Percentiles rank a stretch among this genome's conserved stretches.
Conservation (phyloP, 2,797 vertebrate species). For the Helicolenus hilgendorfi region DNA sequence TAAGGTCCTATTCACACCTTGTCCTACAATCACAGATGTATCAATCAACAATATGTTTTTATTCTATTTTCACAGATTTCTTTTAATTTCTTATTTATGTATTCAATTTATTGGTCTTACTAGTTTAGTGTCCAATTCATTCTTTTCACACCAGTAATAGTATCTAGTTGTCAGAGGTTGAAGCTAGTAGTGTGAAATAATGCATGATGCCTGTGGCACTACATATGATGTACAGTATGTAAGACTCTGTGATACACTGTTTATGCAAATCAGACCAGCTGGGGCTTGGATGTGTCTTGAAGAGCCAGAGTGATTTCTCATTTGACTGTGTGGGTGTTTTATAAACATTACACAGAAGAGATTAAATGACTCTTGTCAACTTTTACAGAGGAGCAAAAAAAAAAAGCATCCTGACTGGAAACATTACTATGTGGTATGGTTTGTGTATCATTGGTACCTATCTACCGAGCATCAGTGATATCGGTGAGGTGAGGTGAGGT, state of each 20-base stretch:
- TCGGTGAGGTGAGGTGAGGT: neutral
- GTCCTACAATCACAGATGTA: neutral
- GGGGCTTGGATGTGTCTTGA: neutral
- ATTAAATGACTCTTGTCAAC: neutral
- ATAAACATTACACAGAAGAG: neutral
- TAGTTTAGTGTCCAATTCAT: neutral
- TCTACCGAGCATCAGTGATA: neutral
- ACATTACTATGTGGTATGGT: neutral
- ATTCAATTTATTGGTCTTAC: neutral
- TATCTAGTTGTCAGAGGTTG: neutral
- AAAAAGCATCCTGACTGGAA: neutral
- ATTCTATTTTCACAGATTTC: neutral
- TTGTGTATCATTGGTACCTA: neutral
- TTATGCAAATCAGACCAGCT: slow-evolving; percentile 28
- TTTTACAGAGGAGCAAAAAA: neutral
- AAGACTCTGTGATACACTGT: neutral
- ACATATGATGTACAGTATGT: slow-evolving; percentile 5
- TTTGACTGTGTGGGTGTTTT: neutral
- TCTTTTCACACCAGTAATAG: neutral
- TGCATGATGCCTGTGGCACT: neutral
- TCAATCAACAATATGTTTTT: neutral
- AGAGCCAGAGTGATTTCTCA: neutral
- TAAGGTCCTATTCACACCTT: neutral
- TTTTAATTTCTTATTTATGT: neutral
- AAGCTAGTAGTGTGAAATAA: neutral